phyloP scores from a whole-genome alignment of 2,113 vertebrate species.

The Peromyscus californicus region DNA sequence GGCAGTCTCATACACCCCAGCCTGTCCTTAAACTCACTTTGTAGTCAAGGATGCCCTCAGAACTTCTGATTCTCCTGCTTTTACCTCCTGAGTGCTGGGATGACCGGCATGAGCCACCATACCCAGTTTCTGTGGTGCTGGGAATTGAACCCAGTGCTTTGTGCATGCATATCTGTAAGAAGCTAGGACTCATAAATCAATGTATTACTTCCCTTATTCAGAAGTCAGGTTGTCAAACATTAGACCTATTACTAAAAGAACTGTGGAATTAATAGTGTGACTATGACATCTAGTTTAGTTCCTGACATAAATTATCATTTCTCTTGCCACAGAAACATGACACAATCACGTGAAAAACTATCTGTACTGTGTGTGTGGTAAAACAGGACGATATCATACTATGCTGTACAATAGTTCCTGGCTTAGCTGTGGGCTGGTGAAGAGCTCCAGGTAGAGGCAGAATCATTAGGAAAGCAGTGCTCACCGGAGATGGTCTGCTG shows the following conservation, averaged over 20 bases:
- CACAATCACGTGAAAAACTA: constrained; percentile 1
- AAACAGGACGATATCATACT: background rate
- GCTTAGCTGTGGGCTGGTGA: background rate
- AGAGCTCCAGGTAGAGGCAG: background rate
- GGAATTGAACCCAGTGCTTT: background rate
- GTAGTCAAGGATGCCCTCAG: background rate
- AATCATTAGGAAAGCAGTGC: constrained; percentile 18
- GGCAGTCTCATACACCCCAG: background rate
- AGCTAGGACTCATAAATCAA: constrained; percentile 14
- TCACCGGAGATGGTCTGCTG: constrained; percentile 95
- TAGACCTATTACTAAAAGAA: background rate
- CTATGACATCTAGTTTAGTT: background rate
- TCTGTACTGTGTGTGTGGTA: too few relatives aligned
- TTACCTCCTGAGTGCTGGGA: background rate
- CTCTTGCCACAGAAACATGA: background rate
- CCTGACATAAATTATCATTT: constrained; percentile 40
- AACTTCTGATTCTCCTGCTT: background rate
- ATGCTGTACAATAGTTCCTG: background rate
- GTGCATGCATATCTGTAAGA: background rate
- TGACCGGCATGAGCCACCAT: background rate
- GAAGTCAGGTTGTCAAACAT: background rate
- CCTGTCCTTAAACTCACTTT: background rate
- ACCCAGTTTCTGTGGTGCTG: background rate
- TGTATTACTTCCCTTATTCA: background rate
- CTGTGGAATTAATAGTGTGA: background rate